Evolutionary conservation across 2,888 invertebrate species (phyloP), one percentile per base, ranked within the genome.

Genomic region (Eupithecia subumbrata): DNA sequence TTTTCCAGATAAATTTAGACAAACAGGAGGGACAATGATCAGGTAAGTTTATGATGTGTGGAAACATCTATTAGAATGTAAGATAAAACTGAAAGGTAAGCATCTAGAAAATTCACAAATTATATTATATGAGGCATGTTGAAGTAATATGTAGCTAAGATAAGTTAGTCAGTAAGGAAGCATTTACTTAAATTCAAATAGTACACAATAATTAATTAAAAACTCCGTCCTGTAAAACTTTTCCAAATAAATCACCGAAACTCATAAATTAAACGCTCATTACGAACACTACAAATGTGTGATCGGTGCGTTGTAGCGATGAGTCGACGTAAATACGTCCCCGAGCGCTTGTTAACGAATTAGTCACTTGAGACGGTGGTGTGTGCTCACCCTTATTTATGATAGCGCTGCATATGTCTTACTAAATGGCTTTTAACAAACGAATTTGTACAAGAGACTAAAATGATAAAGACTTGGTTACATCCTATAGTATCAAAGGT

Each of bases 301-400:
- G 87, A 89, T 87, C 86, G 5, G 60, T 22, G 22, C 25, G 60
- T 60, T 60, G 60, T 12, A 60, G 37, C 67, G 43, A 40, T 25
- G 43, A n/a, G 60, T 60, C 43, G 43, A 67, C 68, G 68, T 68
- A 68, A 68, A 68, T 68, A 45, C 43, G 88, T 89, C 89, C 87
- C 88, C 78, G 86, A 89, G 91, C 92, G 91, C 91, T 93, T 92
- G 93, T 92, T 92, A 92, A 92, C 92, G 87, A 92, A 95, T 94
- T 92, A 92, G 89, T 91, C 91, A 90, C 87, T 81, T 81, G 87
- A 88, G 87, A 91, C 68, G 43, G 68, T 11, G 82, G 88, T 91
- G 90, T 90, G 87, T 81, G 82, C 83, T 85, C 84, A 83, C 87
- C 89, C 87, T 91, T 89, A 92, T 91, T 91, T 90, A 91, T 73